A percentile compares a stretch with the other conserved stretches of the same genome.
These are phyloP conservation scores for Plusia festucae DNA, from an alignment of 2,888 invertebrate genomes.

Conservation along the genomic window DNA sequence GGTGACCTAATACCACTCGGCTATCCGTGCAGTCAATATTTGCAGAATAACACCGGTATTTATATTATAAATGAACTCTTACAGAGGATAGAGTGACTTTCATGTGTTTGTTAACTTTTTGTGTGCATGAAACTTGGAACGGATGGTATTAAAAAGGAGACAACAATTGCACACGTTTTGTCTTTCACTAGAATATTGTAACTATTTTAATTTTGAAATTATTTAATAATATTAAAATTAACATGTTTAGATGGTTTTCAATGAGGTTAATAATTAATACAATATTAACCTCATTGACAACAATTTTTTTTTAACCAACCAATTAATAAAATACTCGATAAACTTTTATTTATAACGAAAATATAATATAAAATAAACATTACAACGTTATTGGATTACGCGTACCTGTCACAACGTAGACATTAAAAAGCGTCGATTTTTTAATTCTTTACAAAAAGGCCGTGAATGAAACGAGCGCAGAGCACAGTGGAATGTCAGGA, in stretches of 20 bases:
- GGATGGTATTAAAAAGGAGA: constrained; percentile 1
- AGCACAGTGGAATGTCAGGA: constrained; percentile 83
- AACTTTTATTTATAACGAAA: constrained; percentile 17
- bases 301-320: no score
- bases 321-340: no score
- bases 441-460: constrained; percentile 73
- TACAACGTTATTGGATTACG: constrained; percentile 47
- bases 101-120: neutral
- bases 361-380: constrained; percentile 10
- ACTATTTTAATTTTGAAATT: neutral
- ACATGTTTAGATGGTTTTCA: neutral
- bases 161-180: neutral
- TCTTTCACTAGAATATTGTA: neutral
- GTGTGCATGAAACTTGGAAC: neutral
- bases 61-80: no score
- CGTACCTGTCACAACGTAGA: constrained; percentile 49
- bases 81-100: no score
- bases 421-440: constrained; percentile 68
- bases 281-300: no score
- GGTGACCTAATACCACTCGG: no score
- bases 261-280: no score
- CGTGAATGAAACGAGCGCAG: constrained; percentile 77
- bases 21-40: no score
- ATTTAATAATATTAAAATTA: neutral
- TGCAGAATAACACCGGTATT: no score